A percentile compares a stretch with the other conserved stretches of the same genome.
Conservation (phyloP, 2,888 invertebrate species). For the Troides helena region DNA sequence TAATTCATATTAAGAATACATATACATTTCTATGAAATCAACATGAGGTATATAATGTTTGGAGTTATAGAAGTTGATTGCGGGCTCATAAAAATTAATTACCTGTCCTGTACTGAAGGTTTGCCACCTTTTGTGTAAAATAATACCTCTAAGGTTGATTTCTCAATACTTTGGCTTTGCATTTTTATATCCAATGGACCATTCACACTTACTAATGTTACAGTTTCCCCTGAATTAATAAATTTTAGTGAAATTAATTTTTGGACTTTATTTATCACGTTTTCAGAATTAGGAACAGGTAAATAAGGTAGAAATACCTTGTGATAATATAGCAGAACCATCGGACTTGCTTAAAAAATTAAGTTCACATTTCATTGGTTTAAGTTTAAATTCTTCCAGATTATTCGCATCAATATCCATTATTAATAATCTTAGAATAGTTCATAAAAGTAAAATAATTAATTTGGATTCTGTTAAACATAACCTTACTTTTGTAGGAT, state of each 20-base stretch:
- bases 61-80: background rate
- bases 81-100: slow-evolving; percentile 2
- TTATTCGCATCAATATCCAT: slow-evolving; percentile 50
- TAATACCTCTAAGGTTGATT: slow-evolving; percentile 88
- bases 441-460: no score
- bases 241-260: background rate
- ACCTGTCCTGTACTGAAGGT: slow-evolving; percentile 76
- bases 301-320: slow-evolving; percentile 77
- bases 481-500: slow-evolving; percentile 18
- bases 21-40: background rate
- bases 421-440: slow-evolving; percentile 24
- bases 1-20: no score
- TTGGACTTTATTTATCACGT: no score
- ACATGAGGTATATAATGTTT: background rate
- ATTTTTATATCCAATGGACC: slow-evolving; percentile 91
- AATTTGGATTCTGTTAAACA: slow-evolving; percentile 1
- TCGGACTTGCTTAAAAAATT: slow-evolving; percentile 87
- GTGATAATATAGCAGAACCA: slow-evolving; percentile 88
- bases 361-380: slow-evolving; percentile 84
- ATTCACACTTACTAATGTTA: slow-evolving; percentile 87
- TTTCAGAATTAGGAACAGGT: background rate
- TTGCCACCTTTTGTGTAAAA: slow-evolving; percentile 89
- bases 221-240: slow-evolving; percentile 85
- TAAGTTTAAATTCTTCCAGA: slow-evolving; percentile 58
- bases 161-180: slow-evolving; percentile 88